Percentiles rank a stretch among this genome's conserved stretches.
Evolutionary conservation across 2,113 vertebrate species (phyloP).

Genomic region (Dipodomys stephensi): DNA sequence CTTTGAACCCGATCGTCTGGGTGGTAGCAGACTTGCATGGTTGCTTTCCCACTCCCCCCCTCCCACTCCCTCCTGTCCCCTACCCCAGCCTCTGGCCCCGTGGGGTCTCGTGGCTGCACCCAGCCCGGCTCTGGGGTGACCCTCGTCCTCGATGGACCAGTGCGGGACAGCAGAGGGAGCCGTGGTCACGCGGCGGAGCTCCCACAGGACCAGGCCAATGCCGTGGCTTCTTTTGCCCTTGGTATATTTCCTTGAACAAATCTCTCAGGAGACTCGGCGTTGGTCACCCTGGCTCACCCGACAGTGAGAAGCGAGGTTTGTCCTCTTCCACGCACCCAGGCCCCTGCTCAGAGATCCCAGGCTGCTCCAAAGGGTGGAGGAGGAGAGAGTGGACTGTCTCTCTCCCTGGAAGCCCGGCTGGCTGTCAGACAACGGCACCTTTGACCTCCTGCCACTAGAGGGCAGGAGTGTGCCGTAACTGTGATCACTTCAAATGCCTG

Average conservation of each 20-base stretch:
- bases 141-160: accelerated
- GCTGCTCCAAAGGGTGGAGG: not conserved
- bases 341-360: not conserved
- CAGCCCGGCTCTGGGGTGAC: not conserved
- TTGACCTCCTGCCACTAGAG: not conserved
- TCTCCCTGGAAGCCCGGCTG: no score
- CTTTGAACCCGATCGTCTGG: accelerated
- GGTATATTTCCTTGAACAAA: not conserved
- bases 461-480: not conserved
- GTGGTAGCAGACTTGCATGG: not conserved
- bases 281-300: not conserved
- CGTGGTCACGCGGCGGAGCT: not conserved
- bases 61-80: not conserved
- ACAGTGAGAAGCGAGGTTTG: not conserved
- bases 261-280: accelerated
- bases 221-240: not conserved
- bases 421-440: not conserved
- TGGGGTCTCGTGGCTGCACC: no score
- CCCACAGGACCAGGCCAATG: not conserved
- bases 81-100: not conserved
- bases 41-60: not conserved
- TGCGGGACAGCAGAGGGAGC: accelerated
- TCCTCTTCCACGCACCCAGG: accelerated
- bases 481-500: not conserved
- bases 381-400: not conserved